Evolutionary conservation across 2,113 vertebrate genomes (phyloP), one percentile per base, ranked within the genome.

Genomic region (Sander vitreus): DNA sequence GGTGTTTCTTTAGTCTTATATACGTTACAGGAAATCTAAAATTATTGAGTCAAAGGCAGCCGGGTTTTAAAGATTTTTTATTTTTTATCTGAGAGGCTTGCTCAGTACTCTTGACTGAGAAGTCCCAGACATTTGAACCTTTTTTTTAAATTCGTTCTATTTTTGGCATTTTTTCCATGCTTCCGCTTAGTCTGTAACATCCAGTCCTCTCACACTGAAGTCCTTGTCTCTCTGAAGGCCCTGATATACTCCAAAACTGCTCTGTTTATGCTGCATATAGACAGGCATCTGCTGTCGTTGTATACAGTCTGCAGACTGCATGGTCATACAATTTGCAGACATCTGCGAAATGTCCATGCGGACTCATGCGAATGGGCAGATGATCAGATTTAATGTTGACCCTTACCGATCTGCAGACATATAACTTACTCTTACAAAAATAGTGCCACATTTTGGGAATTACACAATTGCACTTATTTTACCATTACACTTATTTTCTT

Each of bases 161-260:
- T 88, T 82, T 72, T 43, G 72, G 59, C 14, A 7, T 16, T 21
- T 45, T 73, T 83, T 39, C 71, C 73, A 83, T 73, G 72, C 84
- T 80, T 88, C 80, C 60, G 2, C 16, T 13, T 48, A 12, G 58
- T 27, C 47, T 55, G 63, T 55, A 19, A 55, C 23, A 67, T 77
- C 48, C 63, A 60, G 67, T 54, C 50, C 65, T 25, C 51, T 60
- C 58, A 81, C 5, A 81, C 27, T 73, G 57, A 47, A 6, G 62
- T 51, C 79, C 53, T 84, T 78, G 45, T 86, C 73, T 64, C 48
- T 18, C 27, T 47, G 39, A 36, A 70, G 66, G 21, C 51, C n/a
- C 27, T 66, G 51, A 21, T 58, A 27, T 23, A 47, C 18, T 53
- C 53, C 23, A n/a, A 39, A 48, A 30, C 0, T 0, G 9, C 19